phyloP scores from a whole-genome alignment of 2,797 vertebrate genomes.

The Etheostoma perlongum region DNA sequence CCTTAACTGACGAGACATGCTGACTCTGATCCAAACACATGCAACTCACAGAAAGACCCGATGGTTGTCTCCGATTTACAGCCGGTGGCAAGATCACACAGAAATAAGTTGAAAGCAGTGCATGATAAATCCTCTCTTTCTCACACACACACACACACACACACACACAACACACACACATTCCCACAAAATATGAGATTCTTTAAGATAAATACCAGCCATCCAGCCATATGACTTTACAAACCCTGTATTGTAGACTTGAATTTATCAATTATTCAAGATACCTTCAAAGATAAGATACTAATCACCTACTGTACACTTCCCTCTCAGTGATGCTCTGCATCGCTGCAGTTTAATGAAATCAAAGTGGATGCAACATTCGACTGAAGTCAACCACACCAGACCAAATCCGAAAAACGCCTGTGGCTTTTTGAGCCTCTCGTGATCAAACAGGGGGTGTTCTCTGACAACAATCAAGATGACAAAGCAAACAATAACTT shows the following conservation, averaged over 20 bases:
- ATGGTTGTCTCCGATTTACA: slow-evolving; percentile 10
- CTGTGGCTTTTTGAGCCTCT: slow-evolving; percentile 31
- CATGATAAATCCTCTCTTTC: background rate
- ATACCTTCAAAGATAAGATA: background rate
- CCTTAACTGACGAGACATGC: slow-evolving; percentile 6
- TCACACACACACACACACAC: background rate
- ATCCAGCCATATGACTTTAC: background rate
- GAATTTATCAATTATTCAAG: background rate
- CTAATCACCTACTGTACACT: background rate
- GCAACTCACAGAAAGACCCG: slow-evolving; percentile 10
- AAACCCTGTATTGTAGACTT: background rate
- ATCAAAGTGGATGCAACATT: slow-evolving; percentile 27
- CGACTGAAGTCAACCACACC: slow-evolving; percentile 17
- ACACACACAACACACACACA: background rate
- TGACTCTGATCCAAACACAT: slow-evolving; percentile 17
- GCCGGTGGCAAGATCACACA: slow-evolving; percentile 29
- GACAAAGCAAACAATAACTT: slow-evolving; percentile 34
- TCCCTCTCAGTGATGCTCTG: background rate
- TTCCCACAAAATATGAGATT: background rate
- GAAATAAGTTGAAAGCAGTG: slow-evolving; percentile 2
- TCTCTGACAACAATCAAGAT: slow-evolving; percentile 32
- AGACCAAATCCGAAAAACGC: slow-evolving; percentile 5
- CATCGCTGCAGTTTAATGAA: background rate
- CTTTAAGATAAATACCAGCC: slow-evolving; percentile 15
- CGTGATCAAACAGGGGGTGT: slow-evolving; percentile 18